Evolutionary conservation across 2,113 vertebrate genomes (phyloP).

Genomic region (Notarius quadriscutis): DNA sequence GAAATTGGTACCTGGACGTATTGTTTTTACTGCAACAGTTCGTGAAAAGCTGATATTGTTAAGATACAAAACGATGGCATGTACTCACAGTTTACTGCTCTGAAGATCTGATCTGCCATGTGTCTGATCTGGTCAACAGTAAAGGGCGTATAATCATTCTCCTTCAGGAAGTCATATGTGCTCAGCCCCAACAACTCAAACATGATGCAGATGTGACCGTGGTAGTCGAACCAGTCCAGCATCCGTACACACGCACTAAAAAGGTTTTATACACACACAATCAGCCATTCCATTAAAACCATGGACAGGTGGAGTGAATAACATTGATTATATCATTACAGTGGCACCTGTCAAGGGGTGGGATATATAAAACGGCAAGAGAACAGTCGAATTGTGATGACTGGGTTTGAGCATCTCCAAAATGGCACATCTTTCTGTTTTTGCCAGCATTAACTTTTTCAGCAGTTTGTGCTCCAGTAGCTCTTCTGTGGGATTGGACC

Average conservation of each 20-base stretch:
- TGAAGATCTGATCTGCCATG: constrained; percentile 91
- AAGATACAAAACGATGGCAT: not conserved
- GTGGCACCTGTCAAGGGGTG: too few species aligned
- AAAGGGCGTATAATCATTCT: constrained; percentile 89
- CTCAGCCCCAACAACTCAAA: constrained; percentile 92
- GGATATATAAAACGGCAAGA: too few species aligned
- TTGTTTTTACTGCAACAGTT: not conserved
- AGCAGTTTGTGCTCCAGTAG: too few species aligned
- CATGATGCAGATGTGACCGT: constrained; percentile 91
- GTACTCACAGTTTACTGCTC: constrained; percentile 90
- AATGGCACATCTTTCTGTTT: too few species aligned
- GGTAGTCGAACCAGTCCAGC: constrained; percentile 91
- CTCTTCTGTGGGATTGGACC: too few species aligned
- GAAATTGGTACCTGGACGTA: too few species aligned
- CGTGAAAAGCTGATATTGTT: not conserved
- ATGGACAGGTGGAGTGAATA: too few species aligned
- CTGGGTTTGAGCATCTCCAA: too few species aligned
- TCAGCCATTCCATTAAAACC: too few species aligned
- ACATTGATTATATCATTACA: too few species aligned
- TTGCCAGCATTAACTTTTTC: too few species aligned
- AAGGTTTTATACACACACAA: not conserved
- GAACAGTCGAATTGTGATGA: too few species aligned
- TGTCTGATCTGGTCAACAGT: constrained; percentile 87
- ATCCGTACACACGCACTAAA: constrained; percentile 89
- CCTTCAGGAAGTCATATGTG: constrained; percentile 89